Evolutionary conservation across 2,888 invertebrate species (phyloP).

Genomic region (Acholoe squamosa): DNA sequence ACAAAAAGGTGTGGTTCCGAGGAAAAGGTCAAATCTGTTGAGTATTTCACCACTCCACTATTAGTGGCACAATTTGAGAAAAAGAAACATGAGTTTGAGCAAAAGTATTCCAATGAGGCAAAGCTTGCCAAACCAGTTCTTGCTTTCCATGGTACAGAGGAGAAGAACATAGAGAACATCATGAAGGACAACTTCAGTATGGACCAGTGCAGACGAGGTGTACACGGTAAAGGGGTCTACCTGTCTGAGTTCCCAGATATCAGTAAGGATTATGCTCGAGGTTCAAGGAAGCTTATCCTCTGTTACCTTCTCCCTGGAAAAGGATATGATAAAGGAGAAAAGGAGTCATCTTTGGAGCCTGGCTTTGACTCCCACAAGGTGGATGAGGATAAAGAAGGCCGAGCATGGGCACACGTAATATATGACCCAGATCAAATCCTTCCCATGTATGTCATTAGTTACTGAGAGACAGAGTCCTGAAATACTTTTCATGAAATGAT

Average conservation of each 20-base stretch:
- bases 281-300: constrained; percentile 58
- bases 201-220: constrained; percentile 32
- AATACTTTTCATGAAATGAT: too few relatives aligned
- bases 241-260: constrained; percentile 66
- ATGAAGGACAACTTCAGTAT: constrained; percentile 65
- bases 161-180: constrained; percentile 63
- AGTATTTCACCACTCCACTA: constrained; percentile 63
- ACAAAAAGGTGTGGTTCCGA: not conserved
- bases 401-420: constrained; percentile 63
- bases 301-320: constrained; percentile 66
- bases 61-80: constrained; percentile 46
- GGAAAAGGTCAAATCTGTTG: constrained; percentile 59
- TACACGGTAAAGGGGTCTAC: constrained; percentile 65
- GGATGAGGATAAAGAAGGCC: constrained; percentile 55
- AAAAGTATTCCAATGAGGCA: constrained; percentile 21
- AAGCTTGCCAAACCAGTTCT: constrained; percentile 34
- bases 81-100: constrained; percentile 10
- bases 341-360: not conserved
- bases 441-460: constrained; percentile 64
- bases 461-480: not conserved
- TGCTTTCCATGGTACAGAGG: constrained; percentile 67
- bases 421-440: constrained; percentile 66
- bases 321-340: constrained; percentile 2
- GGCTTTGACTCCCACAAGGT: constrained; percentile 66
- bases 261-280: constrained; percentile 61